Percentiles rank a stretch among this genome's conserved stretches.
phyloP scores from a whole-genome alignment of 2,113 vertebrate species.

The Carassius carassius region DNA sequence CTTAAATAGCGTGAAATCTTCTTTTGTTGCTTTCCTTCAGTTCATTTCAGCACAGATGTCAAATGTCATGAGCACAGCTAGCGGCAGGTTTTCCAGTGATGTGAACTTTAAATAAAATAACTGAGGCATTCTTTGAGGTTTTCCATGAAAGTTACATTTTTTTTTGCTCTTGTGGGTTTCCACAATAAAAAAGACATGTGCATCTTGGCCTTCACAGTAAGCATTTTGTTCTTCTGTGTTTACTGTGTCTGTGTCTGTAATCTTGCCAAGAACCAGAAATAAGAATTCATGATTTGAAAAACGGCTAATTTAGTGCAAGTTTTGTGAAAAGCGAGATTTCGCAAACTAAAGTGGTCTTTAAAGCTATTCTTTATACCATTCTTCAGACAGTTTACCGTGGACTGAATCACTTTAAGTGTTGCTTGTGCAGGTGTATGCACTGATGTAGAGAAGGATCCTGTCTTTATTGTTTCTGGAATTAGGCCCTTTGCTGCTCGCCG shows the following conservation, averaged over 20 bases:
- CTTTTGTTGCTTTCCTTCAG: neutral
- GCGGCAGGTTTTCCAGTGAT: neutral
- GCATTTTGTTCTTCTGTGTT: conserved; percentile 5
- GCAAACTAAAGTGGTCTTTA: neutral
- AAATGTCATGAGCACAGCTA: neutral
- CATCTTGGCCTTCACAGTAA: neutral
- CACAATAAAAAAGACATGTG: neutral
- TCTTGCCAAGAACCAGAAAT: neutral
- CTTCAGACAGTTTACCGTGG: neutral
- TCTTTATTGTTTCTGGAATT: conserved; percentile 34
- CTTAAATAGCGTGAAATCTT: neutral
- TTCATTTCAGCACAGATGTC: conserved; percentile 5
- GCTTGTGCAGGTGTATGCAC: neutral
- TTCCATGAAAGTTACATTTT: neutral
- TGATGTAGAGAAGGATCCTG: neutral
- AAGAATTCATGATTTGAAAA: neutral
- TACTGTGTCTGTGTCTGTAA: conserved; percentile 16
- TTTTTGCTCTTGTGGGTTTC: neutral
- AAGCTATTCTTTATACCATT: neutral
- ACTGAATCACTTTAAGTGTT: conserved; percentile 3
- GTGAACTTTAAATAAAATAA: conserved; percentile 8
- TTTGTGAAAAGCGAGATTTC: neutral
- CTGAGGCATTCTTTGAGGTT: neutral
- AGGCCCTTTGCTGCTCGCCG: conserved; percentile 11
- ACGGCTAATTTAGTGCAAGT: neutral